phyloP scores from a whole-genome alignment of 2,113 vertebrate genomes.

The Menura novaehollandiae region DNA sequence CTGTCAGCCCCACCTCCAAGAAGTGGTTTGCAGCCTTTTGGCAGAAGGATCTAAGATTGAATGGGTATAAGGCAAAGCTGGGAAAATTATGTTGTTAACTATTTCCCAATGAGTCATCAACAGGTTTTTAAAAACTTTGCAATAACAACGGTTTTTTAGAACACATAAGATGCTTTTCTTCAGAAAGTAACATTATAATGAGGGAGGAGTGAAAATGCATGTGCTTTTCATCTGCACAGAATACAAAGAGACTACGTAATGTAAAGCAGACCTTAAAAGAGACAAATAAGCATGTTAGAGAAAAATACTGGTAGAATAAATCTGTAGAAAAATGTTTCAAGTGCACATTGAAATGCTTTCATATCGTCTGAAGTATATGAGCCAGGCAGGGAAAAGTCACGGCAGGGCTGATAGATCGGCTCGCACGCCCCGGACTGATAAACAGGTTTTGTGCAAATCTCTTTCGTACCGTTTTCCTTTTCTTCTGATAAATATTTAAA shows the following conservation, averaged over 20 bases:
- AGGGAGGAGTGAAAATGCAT: neutral
- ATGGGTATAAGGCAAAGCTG: neutral
- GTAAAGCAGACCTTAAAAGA: slow-evolving; percentile 13
- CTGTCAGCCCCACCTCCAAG: neutral
- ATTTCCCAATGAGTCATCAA: neutral
- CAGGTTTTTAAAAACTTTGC: slow-evolving; percentile 28
- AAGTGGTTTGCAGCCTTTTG: neutral
- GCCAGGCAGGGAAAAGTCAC: neutral
- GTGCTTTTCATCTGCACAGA: slow-evolving; percentile 23
- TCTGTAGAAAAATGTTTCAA: neutral
- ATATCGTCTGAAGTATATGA: neutral
- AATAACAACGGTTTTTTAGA: neutral
- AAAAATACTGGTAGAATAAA: slow-evolving; percentile 46
- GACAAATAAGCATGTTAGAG: neutral
- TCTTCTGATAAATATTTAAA: slow-evolving; percentile 40
- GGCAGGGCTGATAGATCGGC: neutral
- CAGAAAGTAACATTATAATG: neutral
- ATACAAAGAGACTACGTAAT: neutral
- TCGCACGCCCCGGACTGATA: neutral
- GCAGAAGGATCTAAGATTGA: neutral
- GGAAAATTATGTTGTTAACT: neutral
- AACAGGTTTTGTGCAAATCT: neutral
- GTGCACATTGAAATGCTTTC: slow-evolving; percentile 1
- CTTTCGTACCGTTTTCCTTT: neutral
- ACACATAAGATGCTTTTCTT: neutral